Conservation (phyloP, 2,888 invertebrate species). For the Catocala sponsa region DNA sequence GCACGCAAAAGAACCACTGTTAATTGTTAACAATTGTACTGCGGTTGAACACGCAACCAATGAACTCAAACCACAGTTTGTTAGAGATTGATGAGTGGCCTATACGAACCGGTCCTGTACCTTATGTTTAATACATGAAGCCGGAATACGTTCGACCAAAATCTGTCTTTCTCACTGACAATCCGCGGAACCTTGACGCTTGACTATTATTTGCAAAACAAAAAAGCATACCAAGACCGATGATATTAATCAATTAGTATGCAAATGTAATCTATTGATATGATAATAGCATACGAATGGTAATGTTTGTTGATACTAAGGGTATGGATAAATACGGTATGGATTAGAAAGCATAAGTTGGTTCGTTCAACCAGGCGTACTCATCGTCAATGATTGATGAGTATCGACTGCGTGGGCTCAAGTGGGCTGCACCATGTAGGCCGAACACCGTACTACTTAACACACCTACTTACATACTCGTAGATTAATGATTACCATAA, state of each 20-base stretch:
- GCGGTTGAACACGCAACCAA: conserved; percentile 82
- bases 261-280: conserved; percentile 47
- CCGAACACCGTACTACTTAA: conserved; percentile 70
- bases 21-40: conserved; percentile 85
- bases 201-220: conserved; percentile 45
- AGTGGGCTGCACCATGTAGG: conserved; percentile 75
- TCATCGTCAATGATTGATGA: conserved; percentile 78
- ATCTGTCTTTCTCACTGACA: conserved; percentile 42
- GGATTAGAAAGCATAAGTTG: conserved; percentile 70
- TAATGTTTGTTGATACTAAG: conserved; percentile 54
- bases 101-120: conserved; percentile 46
- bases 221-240: conserved; percentile 49
- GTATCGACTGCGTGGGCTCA: conserved; percentile 74
- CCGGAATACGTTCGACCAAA: conserved; percentile 37
- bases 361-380: conserved; percentile 68
- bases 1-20: conserved; percentile 84
- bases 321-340: conserved; percentile 53
- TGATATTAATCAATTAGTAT: conserved; percentile 55
- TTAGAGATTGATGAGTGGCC: conserved; percentile 57
- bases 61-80: conserved; percentile 67
- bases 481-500: conserved; percentile 66
- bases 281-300: conserved; percentile 52
- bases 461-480: conserved; percentile 66
- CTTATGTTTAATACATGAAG: conserved; percentile 46
- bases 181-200: conserved; percentile 51